Conservation (phyloP, 2,888 invertebrate genomes). For the Synanthedon tipuliformis region DNA sequence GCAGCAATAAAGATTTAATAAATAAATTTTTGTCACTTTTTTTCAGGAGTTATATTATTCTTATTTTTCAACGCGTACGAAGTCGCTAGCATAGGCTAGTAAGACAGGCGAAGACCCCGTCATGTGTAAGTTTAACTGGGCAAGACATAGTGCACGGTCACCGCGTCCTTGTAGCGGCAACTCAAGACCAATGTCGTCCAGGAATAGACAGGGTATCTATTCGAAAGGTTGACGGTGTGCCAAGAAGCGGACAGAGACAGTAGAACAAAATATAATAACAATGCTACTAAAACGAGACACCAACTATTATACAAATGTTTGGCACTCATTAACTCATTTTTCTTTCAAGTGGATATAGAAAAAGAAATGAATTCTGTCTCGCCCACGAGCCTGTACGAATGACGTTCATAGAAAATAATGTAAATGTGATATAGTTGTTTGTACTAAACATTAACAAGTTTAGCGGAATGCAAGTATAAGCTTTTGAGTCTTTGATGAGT, state of each 20-base stretch:
- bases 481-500: too few relatives aligned
- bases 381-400: not conserved
- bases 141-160: not conserved
- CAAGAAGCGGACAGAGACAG: conserved; percentile 35
- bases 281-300: conserved; percentile 17
- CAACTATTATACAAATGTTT: conserved; percentile 9
- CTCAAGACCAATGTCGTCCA: conserved; percentile 57
- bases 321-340: not conserved
- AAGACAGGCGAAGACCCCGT: too few relatives aligned
- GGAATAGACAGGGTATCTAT: conserved; percentile 43
- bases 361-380: not conserved
- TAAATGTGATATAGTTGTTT: too few relatives aligned
- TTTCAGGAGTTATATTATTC: too few relatives aligned
- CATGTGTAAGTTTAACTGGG: too few relatives aligned
- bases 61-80: too few relatives aligned
- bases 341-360: not conserved
- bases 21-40: too few relatives aligned
- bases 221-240: conserved; percentile 45
- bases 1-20: too few relatives aligned
- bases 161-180: conserved; percentile 28
- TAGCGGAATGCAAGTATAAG: too few relatives aligned
- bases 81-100: too few relatives aligned
- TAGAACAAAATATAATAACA: conserved; percentile 36
- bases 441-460: too few relatives aligned
- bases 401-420: too few relatives aligned